Base-by-base conservation (phyloP, 2,113 vertebrate species). In the Lethenteron reissneri region DNA sequence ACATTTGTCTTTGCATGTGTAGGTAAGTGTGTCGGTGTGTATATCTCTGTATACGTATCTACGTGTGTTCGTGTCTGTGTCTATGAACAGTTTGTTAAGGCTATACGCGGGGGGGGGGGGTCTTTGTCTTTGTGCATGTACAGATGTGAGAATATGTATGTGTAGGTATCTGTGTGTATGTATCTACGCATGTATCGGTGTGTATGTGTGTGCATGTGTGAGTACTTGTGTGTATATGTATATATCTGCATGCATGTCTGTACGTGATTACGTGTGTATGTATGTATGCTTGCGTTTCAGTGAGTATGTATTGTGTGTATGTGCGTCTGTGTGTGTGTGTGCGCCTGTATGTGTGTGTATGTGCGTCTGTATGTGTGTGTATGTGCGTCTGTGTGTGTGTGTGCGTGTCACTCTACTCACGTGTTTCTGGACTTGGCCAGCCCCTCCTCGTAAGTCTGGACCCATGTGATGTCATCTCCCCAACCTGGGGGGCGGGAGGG, bases 401-500 rank as follows among this genome's bases (percentile, higher is more conserved):
- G 41, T 41, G 41, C 41, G 41, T 7, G 41, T 41, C 41, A 41
- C 41, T 41, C 11, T 15, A 71, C 75, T 81, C 87, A 85, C 87
- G 81, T 88, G 75, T 81, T 77, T 56, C 74, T 78, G 17, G 81
- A 81, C 75, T 83, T 81, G 64, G 77, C 76, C 73, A 90, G 82
- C 9, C 81, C 89, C 70, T 86, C 86, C 74, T 88, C 84, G 21
- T 88, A 90, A 56, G 79, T 87, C 76, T 84, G 77, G 12, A 83
- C 81, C 88, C 89, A 92, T 0, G 58, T 79, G 70, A 90, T 86
- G 41, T 79, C 78, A 75, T 82, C 76, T 17, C 87, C 87, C 88
- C 87, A 92, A 12, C 88, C 87, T 92, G 73, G 41, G 41, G 41
- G 41, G 41, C 41, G 5, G 41, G 41, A 41, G 41, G 41, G 41